Base-by-base conservation (phyloP, 2,797 vertebrate species). In the Myripristis jacobus region DNA sequence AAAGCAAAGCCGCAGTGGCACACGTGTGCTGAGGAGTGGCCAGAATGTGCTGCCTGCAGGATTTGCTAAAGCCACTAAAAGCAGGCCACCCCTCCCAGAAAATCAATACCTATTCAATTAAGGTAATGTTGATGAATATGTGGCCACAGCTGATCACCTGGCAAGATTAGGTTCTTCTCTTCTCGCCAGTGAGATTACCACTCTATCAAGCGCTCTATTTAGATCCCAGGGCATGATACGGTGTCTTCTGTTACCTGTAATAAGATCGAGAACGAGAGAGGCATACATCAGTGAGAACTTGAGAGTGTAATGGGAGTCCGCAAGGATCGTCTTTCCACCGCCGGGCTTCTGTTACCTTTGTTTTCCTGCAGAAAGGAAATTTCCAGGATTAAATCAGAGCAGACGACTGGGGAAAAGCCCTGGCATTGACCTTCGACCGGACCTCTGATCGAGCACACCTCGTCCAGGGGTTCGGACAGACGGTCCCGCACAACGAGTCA, bases 41-140 rank as follows among this genome's bases (percentile, higher is more conserved):
- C 25, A 10, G 9, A 0, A 18, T 4, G 2, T 21, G 34, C 19
- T 24, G 46, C 18, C 8, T 48, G 54, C 38, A 43, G 41, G 44
- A 69, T 47, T 22, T 55, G 34, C 27, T 27, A 52, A 74, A 66
- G 18, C 12, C 21, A 61, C 34, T 0, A 27, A 48, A 69, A 19
- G n/a, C 56, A 61, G 36, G 16, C 43, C 3, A 0, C 29, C 59
- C 47, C 24, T 27, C 67, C 36, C 34, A 31, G 25, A 68, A 8
- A 73, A 85, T 88, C 83, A 80, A 79, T 75, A 77, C 15, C 59
- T 18, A 44, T 82, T 77, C 52, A 88, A 79, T 89, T 80, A 83
- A 66, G 12, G 3, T 83, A 77, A 85, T 44, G 53, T 47, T 69
- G 73, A 84, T 72, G 75, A 80, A 77, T 61, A n/a, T n/a, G 18